Evolutionary conservation across 2,888 invertebrate genomes (phyloP).

Genomic region (Melinopterus prodromus): DNA sequence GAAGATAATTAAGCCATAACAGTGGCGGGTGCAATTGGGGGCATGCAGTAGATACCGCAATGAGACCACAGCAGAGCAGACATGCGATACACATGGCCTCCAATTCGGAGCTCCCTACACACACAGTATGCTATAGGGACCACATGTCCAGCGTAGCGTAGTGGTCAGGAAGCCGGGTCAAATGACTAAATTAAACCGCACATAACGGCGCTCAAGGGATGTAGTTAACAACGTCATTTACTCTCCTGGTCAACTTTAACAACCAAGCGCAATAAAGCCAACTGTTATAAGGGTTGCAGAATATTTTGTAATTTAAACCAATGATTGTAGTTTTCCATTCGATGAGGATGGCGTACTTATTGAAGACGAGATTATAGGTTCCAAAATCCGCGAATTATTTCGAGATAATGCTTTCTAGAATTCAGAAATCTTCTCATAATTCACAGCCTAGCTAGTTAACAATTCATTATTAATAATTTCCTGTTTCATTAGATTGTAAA

Average conservation of each 20-base stretch:
- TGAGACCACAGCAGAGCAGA: neutral
- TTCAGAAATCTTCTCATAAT: too few relatives aligned
- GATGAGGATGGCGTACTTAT: too few relatives aligned
- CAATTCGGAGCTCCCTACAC: neutral
- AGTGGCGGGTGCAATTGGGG: neutral
- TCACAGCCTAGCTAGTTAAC: too few relatives aligned
- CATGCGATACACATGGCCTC: neutral
- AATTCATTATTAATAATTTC: too few relatives aligned
- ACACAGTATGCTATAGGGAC: neutral
- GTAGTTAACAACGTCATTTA: slow-evolving; percentile 4
- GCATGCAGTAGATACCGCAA: neutral
- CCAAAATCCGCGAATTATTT: too few relatives aligned
- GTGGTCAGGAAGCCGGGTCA: neutral
- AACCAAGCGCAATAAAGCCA: neutral
- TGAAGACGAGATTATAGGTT: too few relatives aligned
- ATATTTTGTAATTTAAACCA: neutral
- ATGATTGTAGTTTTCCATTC: neutral
- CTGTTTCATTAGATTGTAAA: too few relatives aligned
- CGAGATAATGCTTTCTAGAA: too few relatives aligned
- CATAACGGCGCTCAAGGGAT: neutral
- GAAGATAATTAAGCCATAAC: neutral
- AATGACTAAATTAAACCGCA: neutral
- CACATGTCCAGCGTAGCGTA: slow-evolving; percentile 4
- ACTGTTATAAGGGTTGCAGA: too few relatives aligned
- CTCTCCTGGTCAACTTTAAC: neutral